Conservation (phyloP, 2,888 invertebrate genomes). For the Melanophora roralis region DNA sequence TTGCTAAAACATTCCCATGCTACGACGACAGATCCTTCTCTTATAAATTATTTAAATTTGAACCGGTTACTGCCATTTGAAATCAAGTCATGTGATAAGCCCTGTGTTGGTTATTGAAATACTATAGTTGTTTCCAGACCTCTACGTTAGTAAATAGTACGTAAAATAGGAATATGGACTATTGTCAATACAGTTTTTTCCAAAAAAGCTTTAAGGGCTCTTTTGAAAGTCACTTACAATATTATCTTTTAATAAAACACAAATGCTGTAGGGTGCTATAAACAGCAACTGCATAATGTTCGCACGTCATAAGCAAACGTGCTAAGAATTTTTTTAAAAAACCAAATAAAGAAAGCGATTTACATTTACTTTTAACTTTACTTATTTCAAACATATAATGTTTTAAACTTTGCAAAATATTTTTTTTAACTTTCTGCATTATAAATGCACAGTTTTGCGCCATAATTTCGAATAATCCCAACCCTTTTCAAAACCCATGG, state of each 20-base stretch:
- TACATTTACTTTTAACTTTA: not conserved
- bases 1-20: too few species aligned
- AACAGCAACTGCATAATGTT: slow-evolving; percentile 7
- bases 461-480: slow-evolving; percentile 58
- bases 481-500: not conserved
- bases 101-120: too few species aligned
- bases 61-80: too few species aligned
- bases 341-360: slow-evolving; percentile 8
- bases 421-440: slow-evolving; percentile 22
- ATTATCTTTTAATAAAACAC: not conserved
- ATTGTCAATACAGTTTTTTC: too few species aligned
- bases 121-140: too few species aligned
- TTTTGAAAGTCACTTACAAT: too few species aligned
- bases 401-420: not conserved
- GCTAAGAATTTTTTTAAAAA: slow-evolving; percentile 39
- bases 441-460: slow-evolving; percentile 53
- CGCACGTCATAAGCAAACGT: slow-evolving; percentile 24
- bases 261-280: not conserved
- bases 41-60: too few species aligned
- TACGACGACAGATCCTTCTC: too few species aligned
- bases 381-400: slow-evolving; percentile 13
- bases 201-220: too few species aligned
- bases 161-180: too few species aligned
- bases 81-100: too few species aligned
- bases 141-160: too few species aligned